These are phyloP conservation scores for Halcyon leucocephala DNA, from an alignment of 2,797 vertebrate genomes.

Conservation along the genomic window DNA sequence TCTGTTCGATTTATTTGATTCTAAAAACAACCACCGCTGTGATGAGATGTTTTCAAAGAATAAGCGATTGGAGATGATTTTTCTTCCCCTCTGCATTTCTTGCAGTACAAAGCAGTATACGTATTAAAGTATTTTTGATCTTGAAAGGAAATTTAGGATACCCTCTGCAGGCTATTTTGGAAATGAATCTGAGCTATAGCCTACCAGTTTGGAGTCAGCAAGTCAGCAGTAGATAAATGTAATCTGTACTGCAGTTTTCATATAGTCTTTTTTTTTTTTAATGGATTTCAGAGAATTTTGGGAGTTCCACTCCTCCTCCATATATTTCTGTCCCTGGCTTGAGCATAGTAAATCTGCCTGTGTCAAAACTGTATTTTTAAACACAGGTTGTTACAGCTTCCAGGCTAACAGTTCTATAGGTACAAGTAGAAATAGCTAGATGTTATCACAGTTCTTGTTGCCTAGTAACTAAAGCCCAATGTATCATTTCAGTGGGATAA, in stretches of 20 bases:
- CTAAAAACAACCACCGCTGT: background rate
- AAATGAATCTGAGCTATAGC: background rate
- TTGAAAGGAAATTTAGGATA: slow-evolving; percentile 16
- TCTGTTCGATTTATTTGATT: background rate
- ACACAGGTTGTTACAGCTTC: background rate
- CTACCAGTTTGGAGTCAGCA: background rate
- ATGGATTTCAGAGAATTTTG: background rate
- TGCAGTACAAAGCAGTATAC: background rate
- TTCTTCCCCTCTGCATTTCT: background rate
- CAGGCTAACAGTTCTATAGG: background rate
- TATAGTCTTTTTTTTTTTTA: background rate
- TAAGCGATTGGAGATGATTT: background rate
- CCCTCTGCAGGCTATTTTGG: slow-evolving; percentile 53
- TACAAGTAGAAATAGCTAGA: background rate
- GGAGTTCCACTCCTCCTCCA: background rate
- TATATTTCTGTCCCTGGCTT: background rate
- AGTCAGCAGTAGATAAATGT: background rate
- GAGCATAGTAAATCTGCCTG: background rate
- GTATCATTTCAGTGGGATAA: background rate
- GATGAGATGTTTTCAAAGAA: background rate
- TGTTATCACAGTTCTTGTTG: slow-evolving; percentile 26
- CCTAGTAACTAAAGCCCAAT: slow-evolving; percentile 38
- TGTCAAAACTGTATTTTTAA: background rate
- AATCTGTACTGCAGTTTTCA: background rate
- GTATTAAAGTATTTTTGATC: background rate